Conservation (phyloP, 2,888 invertebrate species). For the Meghimatium bilineatum region DNA sequence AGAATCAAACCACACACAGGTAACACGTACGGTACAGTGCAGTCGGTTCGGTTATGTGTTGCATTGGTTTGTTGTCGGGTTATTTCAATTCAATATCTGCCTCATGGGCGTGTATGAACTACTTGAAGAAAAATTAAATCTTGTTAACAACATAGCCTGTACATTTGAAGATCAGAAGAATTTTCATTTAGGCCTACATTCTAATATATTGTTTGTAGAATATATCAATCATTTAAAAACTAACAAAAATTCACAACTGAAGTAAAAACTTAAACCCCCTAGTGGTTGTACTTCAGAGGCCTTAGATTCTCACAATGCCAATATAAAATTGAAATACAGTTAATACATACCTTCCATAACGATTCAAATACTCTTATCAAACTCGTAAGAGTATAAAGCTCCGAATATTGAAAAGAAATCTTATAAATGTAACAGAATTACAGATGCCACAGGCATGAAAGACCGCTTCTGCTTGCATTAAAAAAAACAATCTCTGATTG, state of each 20-base stretch:
- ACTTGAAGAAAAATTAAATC: background rate
- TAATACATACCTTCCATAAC: background rate
- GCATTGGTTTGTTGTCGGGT: background rate
- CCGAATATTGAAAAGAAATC: background rate
- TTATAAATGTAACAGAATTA: background rate
- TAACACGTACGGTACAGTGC: background rate
- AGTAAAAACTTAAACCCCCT: background rate
- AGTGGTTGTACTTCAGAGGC: background rate
- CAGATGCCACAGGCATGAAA: background rate
- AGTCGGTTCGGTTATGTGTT: too few relatives aligned
- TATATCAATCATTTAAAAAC: background rate
- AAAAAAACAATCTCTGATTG: background rate
- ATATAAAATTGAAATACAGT: background rate
- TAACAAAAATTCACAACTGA: background rate
- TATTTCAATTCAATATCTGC: background rate
- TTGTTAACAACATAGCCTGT: background rate
- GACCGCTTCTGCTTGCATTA: constrained; percentile 6
- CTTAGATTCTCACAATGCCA: background rate
- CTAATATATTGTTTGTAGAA: background rate
- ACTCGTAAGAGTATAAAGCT: background rate
- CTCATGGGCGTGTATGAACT: background rate
- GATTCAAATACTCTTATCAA: background rate
- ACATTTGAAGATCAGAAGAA: background rate
- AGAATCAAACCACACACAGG: constrained; percentile 1
- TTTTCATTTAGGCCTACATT: too few relatives aligned